A percentile compares a stretch with the other conserved stretches of the same genome.
phyloP scores from a whole-genome alignment of 2,888 invertebrate species.

The Pelosia muscerda region DNA sequence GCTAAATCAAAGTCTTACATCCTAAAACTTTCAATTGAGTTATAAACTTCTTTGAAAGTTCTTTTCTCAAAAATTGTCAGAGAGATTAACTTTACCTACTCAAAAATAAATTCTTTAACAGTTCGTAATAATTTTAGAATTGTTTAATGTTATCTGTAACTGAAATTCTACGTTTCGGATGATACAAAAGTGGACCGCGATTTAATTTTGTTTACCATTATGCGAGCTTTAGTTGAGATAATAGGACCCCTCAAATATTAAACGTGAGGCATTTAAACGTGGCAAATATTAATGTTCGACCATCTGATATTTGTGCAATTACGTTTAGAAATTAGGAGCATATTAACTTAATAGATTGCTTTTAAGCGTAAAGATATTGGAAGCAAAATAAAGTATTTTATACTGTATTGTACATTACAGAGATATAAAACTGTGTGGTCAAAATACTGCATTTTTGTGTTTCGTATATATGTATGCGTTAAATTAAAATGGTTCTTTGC shows the following conservation, averaged over 20 bases:
- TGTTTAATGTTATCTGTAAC: slow-evolving; percentile 13
- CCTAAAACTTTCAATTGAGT: background rate
- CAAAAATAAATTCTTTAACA: slow-evolving; percentile 30
- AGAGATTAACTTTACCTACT: slow-evolving; percentile 28
- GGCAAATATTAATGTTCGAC: slow-evolving; percentile 14
- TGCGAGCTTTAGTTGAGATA: slow-evolving; percentile 6
- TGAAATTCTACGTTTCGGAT: slow-evolving; percentile 8
- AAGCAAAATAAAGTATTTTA: background rate
- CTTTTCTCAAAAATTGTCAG: background rate
- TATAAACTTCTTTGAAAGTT: background rate
- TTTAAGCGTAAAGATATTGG: background rate
- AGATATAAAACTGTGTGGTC: background rate
- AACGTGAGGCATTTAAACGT: slow-evolving; percentile 15
- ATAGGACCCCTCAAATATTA: slow-evolving; percentile 10
- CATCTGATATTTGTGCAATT: slow-evolving; percentile 32
- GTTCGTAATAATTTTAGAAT: slow-evolving; percentile 25
- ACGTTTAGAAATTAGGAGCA: slow-evolving; percentile 8
- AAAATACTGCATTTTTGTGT: background rate
- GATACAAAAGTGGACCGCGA: slow-evolving; percentile 22
- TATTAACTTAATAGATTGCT: background rate
- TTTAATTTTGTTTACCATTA: slow-evolving; percentile 24
- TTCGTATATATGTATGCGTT: no score
- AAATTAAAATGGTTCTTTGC: no score
- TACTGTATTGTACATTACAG: no score
- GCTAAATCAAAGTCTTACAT: background rate